phyloP scores from a whole-genome alignment of 2,888 invertebrate genomes.

The Synanthedon tipuliformis region DNA sequence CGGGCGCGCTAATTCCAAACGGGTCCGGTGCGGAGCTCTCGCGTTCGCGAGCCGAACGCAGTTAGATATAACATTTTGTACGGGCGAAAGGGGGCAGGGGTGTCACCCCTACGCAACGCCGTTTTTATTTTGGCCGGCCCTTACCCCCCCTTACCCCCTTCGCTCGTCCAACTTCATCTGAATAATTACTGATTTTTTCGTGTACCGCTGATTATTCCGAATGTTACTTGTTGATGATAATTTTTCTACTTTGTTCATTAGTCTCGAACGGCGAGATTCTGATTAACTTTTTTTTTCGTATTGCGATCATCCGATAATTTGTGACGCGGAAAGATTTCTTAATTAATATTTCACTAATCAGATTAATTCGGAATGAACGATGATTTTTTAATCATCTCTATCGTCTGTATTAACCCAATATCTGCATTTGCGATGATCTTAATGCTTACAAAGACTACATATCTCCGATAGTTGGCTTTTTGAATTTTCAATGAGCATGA shows the following conservation, averaged over 20 bases:
- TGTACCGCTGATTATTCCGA: conserved; percentile 70
- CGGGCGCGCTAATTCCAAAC: conserved; percentile 56
- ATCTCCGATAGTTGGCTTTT: no score
- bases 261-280: neutral
- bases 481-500: no score
- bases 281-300: neutral
- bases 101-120: conserved; percentile 68
- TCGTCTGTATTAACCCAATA: no score
- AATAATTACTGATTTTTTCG: conserved; percentile 71
- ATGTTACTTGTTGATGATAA: conserved; percentile 69
- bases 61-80: conserved; percentile 67
- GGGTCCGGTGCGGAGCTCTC: conserved; percentile 30
- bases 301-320: neutral
- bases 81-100: conserved; percentile 47
- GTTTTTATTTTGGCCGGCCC: conserved; percentile 70
- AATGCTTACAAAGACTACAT: no score
- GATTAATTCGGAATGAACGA: no score
- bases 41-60: conserved; percentile 59
- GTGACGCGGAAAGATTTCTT: neutral
- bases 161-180: conserved; percentile 70
- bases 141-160: conserved; percentile 66
- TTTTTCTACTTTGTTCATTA: conserved; percentile 37
- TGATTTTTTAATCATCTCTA: no score
- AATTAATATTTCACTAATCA: no score
- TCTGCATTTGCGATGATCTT: no score